Conservation (phyloP, 2,797 vertebrate species). For the Sciurus carolinensis region DNA sequence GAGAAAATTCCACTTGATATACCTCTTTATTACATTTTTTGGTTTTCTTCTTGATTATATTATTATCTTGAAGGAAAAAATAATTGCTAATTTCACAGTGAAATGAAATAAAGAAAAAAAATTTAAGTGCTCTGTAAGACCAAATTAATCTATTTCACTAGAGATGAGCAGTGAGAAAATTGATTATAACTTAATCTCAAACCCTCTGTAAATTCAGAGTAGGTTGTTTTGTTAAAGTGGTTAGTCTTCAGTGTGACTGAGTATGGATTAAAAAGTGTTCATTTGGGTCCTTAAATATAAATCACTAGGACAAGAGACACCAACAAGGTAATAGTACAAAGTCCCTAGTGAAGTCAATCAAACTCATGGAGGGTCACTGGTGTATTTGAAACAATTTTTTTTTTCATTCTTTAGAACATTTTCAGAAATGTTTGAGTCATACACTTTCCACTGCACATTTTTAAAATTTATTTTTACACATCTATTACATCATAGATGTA, state of each 20-base stretch:
- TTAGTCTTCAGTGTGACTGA: background rate
- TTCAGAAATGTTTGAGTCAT: conserved; percentile 26
- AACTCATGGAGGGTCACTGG: background rate
- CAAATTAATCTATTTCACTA: conserved; percentile 64
- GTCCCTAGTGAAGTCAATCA: background rate
- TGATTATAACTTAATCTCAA: background rate
- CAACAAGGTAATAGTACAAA: background rate
- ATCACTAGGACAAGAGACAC: background rate
- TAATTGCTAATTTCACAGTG: conserved; percentile 52
- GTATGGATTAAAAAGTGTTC: background rate
- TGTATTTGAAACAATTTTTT: background rate
- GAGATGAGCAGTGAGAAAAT: conserved; percentile 1
- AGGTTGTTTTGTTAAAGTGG: background rate
- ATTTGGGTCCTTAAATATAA: background rate
- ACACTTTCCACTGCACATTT: background rate
- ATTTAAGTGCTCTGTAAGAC: background rate
- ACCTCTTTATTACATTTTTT: background rate
- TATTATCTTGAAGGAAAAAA: conserved; percentile 53
- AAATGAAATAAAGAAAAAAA: conserved; percentile 51
- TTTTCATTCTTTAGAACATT: background rate
- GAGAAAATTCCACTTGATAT: background rate
- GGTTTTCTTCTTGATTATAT: background rate
- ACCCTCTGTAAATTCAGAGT: background rate
- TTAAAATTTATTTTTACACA: background rate
- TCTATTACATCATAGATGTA: background rate